phyloP scores from a whole-genome alignment of 2,888 invertebrate species.

The Mycalesis mineus region DNA sequence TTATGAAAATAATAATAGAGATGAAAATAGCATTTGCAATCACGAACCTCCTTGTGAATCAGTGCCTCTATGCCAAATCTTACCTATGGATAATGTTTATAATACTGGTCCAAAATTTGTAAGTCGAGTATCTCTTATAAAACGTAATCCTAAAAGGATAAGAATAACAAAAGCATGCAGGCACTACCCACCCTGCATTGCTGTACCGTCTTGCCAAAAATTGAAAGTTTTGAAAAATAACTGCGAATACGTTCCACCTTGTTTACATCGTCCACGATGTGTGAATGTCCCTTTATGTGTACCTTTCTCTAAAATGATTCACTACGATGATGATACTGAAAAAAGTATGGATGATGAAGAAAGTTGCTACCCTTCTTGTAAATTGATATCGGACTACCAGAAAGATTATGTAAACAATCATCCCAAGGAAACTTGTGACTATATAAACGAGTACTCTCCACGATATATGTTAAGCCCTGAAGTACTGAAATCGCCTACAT shows the following conservation, averaged over 20 bases:
- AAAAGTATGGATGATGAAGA: constrained; percentile 42
- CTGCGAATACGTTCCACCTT: constrained; percentile 61
- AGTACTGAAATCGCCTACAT: constrained; percentile 31
- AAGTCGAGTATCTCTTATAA: constrained; percentile 38
- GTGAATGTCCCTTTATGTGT: constrained; percentile 65
- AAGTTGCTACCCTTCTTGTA: constrained; percentile 40
- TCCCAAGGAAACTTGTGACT: constrained; percentile 41
- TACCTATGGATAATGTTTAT: constrained; percentile 43
- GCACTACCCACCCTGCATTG: constrained; percentile 67
- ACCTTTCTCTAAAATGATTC: constrained; percentile 50
- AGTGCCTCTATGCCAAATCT: constrained; percentile 58
- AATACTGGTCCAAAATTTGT: constrained; percentile 36
- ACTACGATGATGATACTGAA: constrained; percentile 44
- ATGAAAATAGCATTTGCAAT: constrained; percentile 42
- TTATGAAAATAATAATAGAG: constrained; percentile 29
- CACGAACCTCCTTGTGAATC: constrained; percentile 61
- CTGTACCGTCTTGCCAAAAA: constrained; percentile 67
- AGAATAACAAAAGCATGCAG: constrained; percentile 66
- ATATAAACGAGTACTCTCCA: constrained; percentile 36
- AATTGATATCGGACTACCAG: constrained; percentile 44
- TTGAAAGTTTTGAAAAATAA: constrained; percentile 58
- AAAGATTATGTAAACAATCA: constrained; percentile 38
- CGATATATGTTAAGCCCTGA: constrained; percentile 42
- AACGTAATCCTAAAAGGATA: constrained; percentile 46
- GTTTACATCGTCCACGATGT: constrained; percentile 63